These are phyloP conservation scores for Lates calcarifer DNA, from an alignment of 2,113 vertebrate genomes.

Conservation along the genomic window DNA sequence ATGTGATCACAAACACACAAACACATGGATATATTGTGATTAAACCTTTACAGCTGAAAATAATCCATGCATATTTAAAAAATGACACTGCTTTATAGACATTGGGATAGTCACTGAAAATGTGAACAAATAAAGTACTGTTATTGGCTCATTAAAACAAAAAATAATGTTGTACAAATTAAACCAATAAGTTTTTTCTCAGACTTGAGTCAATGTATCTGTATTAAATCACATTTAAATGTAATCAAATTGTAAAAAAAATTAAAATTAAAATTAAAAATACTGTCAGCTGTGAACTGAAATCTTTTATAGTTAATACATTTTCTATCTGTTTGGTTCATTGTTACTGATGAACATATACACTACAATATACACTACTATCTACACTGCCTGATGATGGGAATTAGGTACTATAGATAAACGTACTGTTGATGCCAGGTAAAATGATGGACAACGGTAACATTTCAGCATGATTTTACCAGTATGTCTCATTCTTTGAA, in stretches of 20 bases:
- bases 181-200: background rate
- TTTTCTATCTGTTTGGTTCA: no score
- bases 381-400: no score
- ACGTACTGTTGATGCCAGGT: background rate
- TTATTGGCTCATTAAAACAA: background rate
- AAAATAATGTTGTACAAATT: background rate
- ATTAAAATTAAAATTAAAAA: no score
- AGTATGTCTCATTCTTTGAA: background rate
- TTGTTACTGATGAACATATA: no score
- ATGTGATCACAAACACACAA: background rate
- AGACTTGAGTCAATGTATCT: background rate
- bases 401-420: no score
- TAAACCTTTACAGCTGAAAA: background rate
- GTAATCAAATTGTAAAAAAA: no score
- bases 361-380: no score
- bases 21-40: no score
- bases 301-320: no score
- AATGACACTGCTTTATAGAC: background rate
- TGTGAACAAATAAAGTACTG: background rate
- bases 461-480: background rate
- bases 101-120: background rate
- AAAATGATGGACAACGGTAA: no score
- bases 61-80: background rate
- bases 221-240: background rate
- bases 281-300: no score